Conservation (phyloP, 1,140 invertebrate genomes). For the Cydia pomonella region DNA sequence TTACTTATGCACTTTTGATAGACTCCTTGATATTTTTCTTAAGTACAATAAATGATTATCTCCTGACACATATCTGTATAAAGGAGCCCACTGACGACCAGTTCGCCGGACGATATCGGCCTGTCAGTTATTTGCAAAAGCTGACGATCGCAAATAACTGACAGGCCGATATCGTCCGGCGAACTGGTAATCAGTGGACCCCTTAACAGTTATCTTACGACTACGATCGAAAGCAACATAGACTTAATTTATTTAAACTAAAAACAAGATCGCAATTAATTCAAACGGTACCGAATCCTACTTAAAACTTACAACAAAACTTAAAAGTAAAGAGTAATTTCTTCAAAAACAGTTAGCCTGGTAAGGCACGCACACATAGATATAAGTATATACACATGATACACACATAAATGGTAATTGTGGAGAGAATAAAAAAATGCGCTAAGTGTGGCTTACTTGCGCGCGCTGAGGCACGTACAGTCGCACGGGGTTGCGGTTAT, state of each 20-base stretch:
- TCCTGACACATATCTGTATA: no score
- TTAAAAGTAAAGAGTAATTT: not conserved
- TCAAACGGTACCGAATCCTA: not conserved
- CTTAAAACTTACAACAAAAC: not conserved
- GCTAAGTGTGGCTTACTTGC: constrained; percentile 77
- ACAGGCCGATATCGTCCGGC: no score
- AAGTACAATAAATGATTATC: no score
- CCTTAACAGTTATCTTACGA: no score
- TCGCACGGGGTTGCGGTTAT: constrained; percentile 35
- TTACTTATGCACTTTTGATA: no score
- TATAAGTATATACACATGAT: constrained; percentile 44
- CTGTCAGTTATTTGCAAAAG: no score
- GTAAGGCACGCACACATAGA: constrained; percentile 43
- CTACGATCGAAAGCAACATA: not conserved
- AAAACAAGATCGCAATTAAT: not conserved
- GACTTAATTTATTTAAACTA: not conserved
- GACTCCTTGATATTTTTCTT: no score
- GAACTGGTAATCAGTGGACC: no score
- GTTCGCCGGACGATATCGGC: no score
- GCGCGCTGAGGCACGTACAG: constrained; percentile 57
- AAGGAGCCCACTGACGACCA: no score
- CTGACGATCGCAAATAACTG: no score
- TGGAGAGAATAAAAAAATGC: constrained; percentile 68
- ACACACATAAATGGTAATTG: constrained; percentile 58
- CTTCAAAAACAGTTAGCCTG: constrained; percentile 56